Evolutionary conservation across 2,797 vertebrate genomes (phyloP), one percentile per base, ranked within the genome.

Genomic region (Uromys caudimaculatus): DNA sequence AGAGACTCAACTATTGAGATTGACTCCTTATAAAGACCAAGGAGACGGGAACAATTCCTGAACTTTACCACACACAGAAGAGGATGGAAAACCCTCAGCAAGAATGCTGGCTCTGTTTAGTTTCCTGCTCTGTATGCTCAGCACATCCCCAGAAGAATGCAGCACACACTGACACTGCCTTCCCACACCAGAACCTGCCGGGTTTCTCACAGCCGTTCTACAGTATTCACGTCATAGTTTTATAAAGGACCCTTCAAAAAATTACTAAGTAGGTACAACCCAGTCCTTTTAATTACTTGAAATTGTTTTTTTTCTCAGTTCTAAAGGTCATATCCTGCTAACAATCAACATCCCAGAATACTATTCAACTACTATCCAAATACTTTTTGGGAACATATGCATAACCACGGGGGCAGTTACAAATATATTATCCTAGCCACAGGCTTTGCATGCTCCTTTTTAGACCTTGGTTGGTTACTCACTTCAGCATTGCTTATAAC

Each of bases 111-210:
- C 97, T 98, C 97, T 96, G 90, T 91, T 97, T 60, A 89, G 32
- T 91, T 97, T 97, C 78, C 97, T 89, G 90, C 78, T 99, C 97
- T 98, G 98, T 97, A 98, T 98, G 98, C 98, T 85, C 91, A 97
- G 85, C 97, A 98, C 98, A 98, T 98, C 82, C 95, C 75, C 92
- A 47, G 94, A 97, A 98, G 95, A 97, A 97, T 69, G 97, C 97
- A 97, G 97, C 84, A 93, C 85, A 64, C 95, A 75, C 35, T 90
- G 93, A 97, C n/a, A 93, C 77, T 94, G 95, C 96, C 97, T 98
- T 98, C 87, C 94, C 93, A 97, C 60, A 97, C 83, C 87, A 95
- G 97, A 96, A 44, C 84, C 95, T 95, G 93, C 78, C 81, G n/a
- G n/a, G 58, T 10, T 60, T 77, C 75, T 89, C 86, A 89, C 41